Conservation (phyloP, 2,888 invertebrate species). For the Timema cristinae region DNA sequence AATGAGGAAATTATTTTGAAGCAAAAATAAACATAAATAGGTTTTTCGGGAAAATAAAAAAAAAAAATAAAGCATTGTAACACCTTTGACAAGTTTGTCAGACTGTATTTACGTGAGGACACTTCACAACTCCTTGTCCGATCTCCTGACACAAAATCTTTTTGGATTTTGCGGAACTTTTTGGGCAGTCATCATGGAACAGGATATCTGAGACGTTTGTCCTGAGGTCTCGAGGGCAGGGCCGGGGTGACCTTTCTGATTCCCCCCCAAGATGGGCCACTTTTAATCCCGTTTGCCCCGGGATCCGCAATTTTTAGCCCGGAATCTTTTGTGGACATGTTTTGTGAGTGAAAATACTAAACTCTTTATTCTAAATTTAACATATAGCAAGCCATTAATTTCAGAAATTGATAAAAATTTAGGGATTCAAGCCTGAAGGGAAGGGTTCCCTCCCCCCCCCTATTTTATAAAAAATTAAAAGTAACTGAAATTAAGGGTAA, state of each 20-base stretch:
- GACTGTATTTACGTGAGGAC: slow-evolving; percentile 40
- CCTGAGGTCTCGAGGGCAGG: slow-evolving; percentile 49
- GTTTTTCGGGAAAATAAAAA: no score
- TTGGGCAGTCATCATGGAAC: slow-evolving; percentile 52
- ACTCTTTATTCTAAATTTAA: background rate
- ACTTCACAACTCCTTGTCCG: slow-evolving; percentile 48
- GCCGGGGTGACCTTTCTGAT: slow-evolving; percentile 49
- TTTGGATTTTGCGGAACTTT: slow-evolving; percentile 46
- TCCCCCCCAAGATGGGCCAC: slow-evolving; percentile 54
- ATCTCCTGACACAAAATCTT: slow-evolving; percentile 51
- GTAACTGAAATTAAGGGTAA: no score
- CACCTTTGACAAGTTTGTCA: no score
- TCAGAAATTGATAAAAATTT: background rate
- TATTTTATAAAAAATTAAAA: no score
- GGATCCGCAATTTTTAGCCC: slow-evolving; percentile 55
- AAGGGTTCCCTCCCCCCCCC: no score
- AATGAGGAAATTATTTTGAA: no score
- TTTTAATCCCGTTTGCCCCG: slow-evolving; percentile 54
- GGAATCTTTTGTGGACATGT: slow-evolving; percentile 52
- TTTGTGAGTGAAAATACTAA: slow-evolving; percentile 45
- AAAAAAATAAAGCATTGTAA: no score
- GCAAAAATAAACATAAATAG: no score
- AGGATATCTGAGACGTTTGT: slow-evolving; percentile 54
- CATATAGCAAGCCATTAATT: background rate
- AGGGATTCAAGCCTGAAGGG: no score